phyloP scores from a whole-genome alignment of 2,113 vertebrate genomes.

The Typhlomys cinereus region DNA sequence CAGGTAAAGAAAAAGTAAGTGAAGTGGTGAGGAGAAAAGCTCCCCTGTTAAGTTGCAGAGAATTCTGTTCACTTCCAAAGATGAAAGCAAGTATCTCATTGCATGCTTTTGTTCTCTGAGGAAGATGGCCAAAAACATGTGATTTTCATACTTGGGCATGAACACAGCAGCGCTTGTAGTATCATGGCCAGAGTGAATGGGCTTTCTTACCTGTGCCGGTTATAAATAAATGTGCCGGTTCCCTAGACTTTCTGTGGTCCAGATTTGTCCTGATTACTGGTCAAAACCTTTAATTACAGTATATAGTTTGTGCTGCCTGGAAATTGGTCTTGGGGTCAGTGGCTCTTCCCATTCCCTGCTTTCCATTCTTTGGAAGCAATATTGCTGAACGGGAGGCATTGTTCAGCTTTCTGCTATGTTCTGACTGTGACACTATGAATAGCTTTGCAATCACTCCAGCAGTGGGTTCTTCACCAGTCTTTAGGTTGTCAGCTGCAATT shows the following conservation, averaged over 20 bases:
- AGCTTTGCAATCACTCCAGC: conserved; percentile 50
- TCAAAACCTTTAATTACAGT: conserved; percentile 75
- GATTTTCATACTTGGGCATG: conserved; percentile 18
- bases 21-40: conserved; percentile 19
- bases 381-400: conserved; percentile 75
- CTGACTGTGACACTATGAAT: conserved; percentile 26
- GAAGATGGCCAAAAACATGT: not conserved
- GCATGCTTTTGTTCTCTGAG: conserved; percentile 43
- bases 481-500: conserved; percentile 64
- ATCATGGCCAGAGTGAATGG: conserved; percentile 27
- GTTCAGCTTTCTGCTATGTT: conserved; percentile 61
- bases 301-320: conserved; percentile 69
- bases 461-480: conserved; percentile 64
- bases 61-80: conserved; percentile 33
- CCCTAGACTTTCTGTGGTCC: conserved; percentile 62
- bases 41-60: not conserved
- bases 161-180: conserved; percentile 5
- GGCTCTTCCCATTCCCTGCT: conserved; percentile 59
- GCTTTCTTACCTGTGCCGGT: conserved; percentile 57
- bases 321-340: conserved; percentile 59
- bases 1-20: not conserved
- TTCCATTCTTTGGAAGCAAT: conserved; percentile 71
- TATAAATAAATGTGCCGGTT: conserved; percentile 32
- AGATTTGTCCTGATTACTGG: conserved; percentile 33
- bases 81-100: conserved; percentile 16